Conservation (phyloP, 2,797 vertebrate genomes). For the Denticeps clupeoides region DNA sequence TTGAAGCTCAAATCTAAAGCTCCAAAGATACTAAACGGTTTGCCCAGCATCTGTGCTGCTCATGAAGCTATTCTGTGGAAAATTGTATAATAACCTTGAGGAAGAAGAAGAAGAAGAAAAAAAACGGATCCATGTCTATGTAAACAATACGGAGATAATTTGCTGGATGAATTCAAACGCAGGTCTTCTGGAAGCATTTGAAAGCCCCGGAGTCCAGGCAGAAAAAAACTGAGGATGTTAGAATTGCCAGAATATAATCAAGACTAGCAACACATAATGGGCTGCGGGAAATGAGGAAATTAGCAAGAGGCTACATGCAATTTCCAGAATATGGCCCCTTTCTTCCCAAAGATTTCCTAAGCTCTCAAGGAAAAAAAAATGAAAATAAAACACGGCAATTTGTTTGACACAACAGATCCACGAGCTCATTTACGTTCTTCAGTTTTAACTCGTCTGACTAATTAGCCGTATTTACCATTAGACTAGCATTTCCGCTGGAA, state of each 20-base stretch:
- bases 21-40: too few relatives aligned
- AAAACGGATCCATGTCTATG: background rate
- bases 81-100: too few relatives aligned
- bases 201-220: constrained; percentile 22
- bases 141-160: constrained; percentile 1
- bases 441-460: constrained; percentile 25
- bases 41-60: too few relatives aligned
- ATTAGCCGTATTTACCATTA: constrained; percentile 34
- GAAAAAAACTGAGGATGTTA: background rate
- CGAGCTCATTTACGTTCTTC: constrained; percentile 18
- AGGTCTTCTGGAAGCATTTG: background rate
- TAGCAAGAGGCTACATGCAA: constrained; percentile 6
- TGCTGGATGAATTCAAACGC: background rate
- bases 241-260: constrained; percentile 4
- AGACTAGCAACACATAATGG: constrained; percentile 6
- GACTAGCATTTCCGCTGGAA: constrained; percentile 22
- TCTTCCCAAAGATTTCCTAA: background rate
- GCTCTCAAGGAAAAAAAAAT: constrained; percentile 22
- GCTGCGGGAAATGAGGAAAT: constrained; percentile 9
- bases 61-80: too few relatives aligned
- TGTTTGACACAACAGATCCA: constrained; percentile 26
- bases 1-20: too few relatives aligned
- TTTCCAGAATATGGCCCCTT: background rate
- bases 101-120: too few relatives aligned
- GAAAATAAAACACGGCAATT: constrained; percentile 16